A percentile compares a stretch with the other conserved stretches of the same genome.
Conservation (phyloP, 2,888 invertebrate species). For the Mylabris sibirica region DNA sequence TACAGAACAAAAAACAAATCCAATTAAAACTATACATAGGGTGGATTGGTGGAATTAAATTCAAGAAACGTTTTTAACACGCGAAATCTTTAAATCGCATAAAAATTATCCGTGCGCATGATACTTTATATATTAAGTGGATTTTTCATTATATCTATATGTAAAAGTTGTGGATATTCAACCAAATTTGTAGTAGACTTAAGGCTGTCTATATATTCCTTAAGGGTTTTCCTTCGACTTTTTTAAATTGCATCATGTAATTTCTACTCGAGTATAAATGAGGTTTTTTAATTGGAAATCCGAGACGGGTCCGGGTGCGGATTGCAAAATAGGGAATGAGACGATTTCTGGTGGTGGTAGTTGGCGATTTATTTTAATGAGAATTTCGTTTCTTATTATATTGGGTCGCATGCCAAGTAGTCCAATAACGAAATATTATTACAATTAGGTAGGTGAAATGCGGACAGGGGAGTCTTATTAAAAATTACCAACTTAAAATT, state of each 20-base stretch:
- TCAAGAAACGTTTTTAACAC: constrained; percentile 60
- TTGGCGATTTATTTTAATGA: constrained; percentile 57
- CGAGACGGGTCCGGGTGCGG: constrained; percentile 48
- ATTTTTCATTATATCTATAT: not conserved
- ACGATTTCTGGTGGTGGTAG: constrained; percentile 29
- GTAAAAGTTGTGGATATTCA: constrained; percentile 49
- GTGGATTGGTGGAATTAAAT: constrained; percentile 55
- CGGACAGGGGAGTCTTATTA: constrained; percentile 28
- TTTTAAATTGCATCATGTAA: constrained; percentile 61
- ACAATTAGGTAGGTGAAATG: constrained; percentile 34
- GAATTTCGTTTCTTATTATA: constrained; percentile 49
- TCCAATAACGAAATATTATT: constrained; percentile 43
- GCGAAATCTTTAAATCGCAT: constrained; percentile 61
- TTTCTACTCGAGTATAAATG: constrained; percentile 61
- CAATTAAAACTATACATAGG: constrained; percentile 54
- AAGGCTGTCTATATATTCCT: constrained; percentile 50
- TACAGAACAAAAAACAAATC: constrained; percentile 57
- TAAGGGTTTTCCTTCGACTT: constrained; percentile 45
- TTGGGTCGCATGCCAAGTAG: constrained; percentile 42
- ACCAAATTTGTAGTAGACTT: constrained; percentile 44
- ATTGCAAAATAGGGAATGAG: constrained; percentile 28
- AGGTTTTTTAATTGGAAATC: constrained; percentile 63
- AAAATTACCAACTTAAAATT: constrained; percentile 15
- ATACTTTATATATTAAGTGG: constrained; percentile 60
- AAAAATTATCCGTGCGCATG: constrained; percentile 62